phyloP scores from a whole-genome alignment of 2,888 invertebrate genomes.

The Eilema griseolum region DNA sequence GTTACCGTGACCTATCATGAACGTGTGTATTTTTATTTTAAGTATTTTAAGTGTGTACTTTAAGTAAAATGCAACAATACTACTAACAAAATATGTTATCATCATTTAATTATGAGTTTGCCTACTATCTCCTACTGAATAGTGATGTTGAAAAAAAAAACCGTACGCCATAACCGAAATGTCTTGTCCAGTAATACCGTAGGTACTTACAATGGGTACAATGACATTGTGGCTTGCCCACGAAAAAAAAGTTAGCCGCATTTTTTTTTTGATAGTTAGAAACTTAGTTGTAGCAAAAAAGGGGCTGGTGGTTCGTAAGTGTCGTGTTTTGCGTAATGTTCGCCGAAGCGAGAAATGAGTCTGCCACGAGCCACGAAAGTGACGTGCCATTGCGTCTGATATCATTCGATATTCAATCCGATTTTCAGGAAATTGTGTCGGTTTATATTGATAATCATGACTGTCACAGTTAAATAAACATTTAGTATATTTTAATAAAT shows the following conservation, averaged over 20 bases:
- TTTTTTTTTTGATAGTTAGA: constrained; percentile 20
- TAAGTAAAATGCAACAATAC: too few relatives aligned
- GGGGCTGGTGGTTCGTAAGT: constrained; percentile 42
- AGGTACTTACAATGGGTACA: constrained; percentile 4
- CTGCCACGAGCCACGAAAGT: constrained; percentile 21
- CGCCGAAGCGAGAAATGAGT: constrained; percentile 63
- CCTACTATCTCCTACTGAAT: too few relatives aligned
- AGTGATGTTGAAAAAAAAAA: not conserved
- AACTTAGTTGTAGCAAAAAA: constrained; percentile 39
- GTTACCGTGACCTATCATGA: too few relatives aligned
- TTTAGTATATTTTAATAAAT: not conserved
- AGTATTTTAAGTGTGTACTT: too few relatives aligned
- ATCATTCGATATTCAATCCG: not conserved
- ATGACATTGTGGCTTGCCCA: constrained; percentile 6
- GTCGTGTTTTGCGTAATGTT: constrained; percentile 58
- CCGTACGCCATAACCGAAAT: not conserved
- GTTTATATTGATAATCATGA: not conserved
- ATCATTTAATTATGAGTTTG: too few relatives aligned
- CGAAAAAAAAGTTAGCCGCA: constrained; percentile 10
- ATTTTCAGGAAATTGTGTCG: not conserved
- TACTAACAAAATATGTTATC: too few relatives aligned
- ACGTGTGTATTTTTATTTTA: too few relatives aligned
- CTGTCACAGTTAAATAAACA: not conserved
- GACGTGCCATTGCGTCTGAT: constrained; percentile 16
- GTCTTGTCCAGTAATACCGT: not conserved